phyloP scores from a whole-genome alignment of 1,140 invertebrate species.

The Drosophila willistoni region DNA sequence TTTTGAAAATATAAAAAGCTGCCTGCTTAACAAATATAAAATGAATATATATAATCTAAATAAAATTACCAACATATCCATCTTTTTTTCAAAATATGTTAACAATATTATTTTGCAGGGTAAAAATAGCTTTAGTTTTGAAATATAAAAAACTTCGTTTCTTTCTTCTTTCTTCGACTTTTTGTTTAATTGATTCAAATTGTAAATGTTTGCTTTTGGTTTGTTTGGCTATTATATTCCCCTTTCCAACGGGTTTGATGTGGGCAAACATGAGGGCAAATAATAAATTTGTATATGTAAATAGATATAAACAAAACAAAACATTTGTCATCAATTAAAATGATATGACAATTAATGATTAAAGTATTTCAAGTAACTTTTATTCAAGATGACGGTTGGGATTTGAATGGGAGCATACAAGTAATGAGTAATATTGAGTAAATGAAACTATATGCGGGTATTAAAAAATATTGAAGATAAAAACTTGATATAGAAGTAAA shows the following conservation, averaged over 20 bases:
- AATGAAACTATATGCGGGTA: background rate
- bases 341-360: constrained; percentile 16
- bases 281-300: constrained; percentile 38
- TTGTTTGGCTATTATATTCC: constrained; percentile 37
- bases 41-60: too few relatives aligned
- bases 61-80: too few relatives aligned
- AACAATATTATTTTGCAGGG: background rate
- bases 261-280: constrained; percentile 30
- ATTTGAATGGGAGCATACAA: too few relatives aligned
- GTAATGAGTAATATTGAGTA: too few relatives aligned
- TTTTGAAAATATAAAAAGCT: too few relatives aligned
- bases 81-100: background rate
- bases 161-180: constrained; percentile 22
- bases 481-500: background rate
- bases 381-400: too few relatives aligned
- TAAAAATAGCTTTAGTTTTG: background rate
- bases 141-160: background rate
- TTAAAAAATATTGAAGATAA: background rate
- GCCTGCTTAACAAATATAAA: too few relatives aligned
- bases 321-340: constrained; percentile 58
- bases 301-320: constrained; percentile 46
- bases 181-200: constrained; percentile 59
- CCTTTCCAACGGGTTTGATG: background rate
- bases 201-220: constrained; percentile 61
- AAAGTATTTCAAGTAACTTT: background rate